phyloP scores from a whole-genome alignment of 2,888 invertebrate genomes.

The Epinotia brunnichana region DNA sequence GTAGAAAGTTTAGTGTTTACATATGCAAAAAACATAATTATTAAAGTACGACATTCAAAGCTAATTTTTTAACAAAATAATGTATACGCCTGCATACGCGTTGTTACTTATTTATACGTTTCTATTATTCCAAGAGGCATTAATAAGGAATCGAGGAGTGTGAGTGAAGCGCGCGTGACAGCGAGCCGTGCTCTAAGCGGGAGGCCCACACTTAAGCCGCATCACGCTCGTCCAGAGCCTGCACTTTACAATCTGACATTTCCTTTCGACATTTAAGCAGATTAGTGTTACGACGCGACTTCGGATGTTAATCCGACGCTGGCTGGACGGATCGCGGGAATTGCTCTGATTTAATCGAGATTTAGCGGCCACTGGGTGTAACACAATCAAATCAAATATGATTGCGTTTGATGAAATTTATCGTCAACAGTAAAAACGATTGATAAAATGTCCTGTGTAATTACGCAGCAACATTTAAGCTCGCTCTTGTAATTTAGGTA shows the following conservation, averaged over 20 bases:
- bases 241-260: constrained; percentile 83
- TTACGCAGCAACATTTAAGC: constrained; percentile 3
- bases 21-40: neutral
- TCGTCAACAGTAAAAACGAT: constrained; percentile 1
- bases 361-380: constrained; percentile 69
- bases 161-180: constrained; percentile 54
- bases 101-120: neutral
- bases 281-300: constrained; percentile 80
- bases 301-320: constrained; percentile 81
- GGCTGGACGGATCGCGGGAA: constrained; percentile 77
- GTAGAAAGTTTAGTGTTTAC: neutral
- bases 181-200: constrained; percentile 66
- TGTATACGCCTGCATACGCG: neutral
- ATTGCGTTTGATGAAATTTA: constrained; percentile 34
- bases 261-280: constrained; percentile 84
- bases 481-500: constrained; percentile 51
- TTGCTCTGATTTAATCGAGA: constrained; percentile 77
- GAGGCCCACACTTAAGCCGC: constrained; percentile 72
- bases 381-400: constrained; percentile 45
- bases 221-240: constrained; percentile 71
- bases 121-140: constrained; percentile 20
- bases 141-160: constrained; percentile 23
- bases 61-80: too few species aligned
- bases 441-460: constrained; percentile 24
- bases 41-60: too few species aligned